Evolutionary conservation across 2,797 vertebrate species (phyloP).

Genomic region (Notoglanidium macrostoma): DNA sequence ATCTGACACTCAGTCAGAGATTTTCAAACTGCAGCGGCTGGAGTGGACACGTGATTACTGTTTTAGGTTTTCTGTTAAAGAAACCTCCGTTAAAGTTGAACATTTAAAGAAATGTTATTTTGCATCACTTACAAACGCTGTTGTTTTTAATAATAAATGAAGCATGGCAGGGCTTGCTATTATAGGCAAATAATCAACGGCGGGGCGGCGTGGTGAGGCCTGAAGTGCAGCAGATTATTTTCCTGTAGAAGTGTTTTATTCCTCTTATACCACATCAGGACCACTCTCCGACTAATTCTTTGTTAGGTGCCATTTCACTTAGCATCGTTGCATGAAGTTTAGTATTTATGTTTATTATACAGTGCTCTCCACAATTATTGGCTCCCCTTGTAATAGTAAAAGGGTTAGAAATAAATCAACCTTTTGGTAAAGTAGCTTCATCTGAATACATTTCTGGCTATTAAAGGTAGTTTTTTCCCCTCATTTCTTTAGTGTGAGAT

Average conservation of each 20-base stretch:
- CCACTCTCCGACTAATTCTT: neutral
- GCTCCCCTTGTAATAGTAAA: too few relatives aligned
- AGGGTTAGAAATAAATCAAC: too few relatives aligned
- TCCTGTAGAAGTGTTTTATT: neutral
- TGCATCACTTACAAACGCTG: neutral
- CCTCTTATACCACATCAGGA: neutral
- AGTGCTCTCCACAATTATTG: too few relatives aligned
- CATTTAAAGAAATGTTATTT: neutral
- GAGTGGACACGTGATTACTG: neutral
- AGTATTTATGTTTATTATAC: neutral
- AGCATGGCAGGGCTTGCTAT: neutral
- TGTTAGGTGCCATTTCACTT: neutral
- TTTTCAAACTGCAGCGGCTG: neutral
- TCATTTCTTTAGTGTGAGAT: too few relatives aligned
- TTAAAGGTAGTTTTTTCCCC: too few relatives aligned
- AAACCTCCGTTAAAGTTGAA: neutral
- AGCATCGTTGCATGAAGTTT: neutral
- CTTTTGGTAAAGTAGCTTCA: too few relatives aligned
- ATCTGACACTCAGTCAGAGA: neutral
- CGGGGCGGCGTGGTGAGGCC: neutral
- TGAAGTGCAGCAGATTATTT: neutral
- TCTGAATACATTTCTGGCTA: too few relatives aligned
- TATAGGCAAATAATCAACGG: neutral
- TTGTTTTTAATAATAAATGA: neutral
- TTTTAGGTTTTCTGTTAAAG: neutral